These are phyloP conservation scores for Peromyscus californicus DNA, from an alignment of 2,113 vertebrate species.

Conservation along the genomic window DNA sequence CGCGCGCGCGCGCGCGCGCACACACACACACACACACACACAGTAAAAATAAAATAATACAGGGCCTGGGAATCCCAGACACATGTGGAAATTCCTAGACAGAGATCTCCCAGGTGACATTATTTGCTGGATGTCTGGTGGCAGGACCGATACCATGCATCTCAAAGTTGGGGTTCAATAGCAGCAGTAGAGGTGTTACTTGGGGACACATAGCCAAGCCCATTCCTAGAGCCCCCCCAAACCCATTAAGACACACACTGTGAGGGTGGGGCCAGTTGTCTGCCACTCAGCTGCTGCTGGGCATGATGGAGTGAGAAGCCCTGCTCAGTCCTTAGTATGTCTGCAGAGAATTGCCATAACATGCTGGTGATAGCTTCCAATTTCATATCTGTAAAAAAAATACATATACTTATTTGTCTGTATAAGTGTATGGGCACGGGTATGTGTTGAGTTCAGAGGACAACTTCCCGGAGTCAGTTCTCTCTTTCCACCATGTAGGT, in stretches of 20 bases:
- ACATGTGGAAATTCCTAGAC: rapidly evolving
- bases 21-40: neutral
- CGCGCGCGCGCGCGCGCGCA: neutral
- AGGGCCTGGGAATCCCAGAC: neutral
- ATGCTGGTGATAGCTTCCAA: neutral
- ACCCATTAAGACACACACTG: neutral
- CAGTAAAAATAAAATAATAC: neutral
- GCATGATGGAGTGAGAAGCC: neutral
- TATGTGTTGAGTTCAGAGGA: neutral
- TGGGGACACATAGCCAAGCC: neutral
- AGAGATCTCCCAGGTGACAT: neutral
- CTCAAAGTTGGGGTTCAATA: neutral
- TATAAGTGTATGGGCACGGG: too few species aligned
- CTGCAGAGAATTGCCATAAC: neutral
- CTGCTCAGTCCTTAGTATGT: neutral
- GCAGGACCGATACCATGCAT: neutral
- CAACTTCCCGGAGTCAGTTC: neutral
- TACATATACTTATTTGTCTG: neutral
- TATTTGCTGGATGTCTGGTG: rapidly evolving
- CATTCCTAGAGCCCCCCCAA: neutral
- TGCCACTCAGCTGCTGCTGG: neutral
- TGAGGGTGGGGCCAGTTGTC: neutral
- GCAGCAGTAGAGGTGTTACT: neutral
- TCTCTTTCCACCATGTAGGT: neutral
- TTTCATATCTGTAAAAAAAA: neutral